Base-by-base conservation (phyloP, 2,888 invertebrate species). In the Aphidoletes aphidimyza region DNA sequence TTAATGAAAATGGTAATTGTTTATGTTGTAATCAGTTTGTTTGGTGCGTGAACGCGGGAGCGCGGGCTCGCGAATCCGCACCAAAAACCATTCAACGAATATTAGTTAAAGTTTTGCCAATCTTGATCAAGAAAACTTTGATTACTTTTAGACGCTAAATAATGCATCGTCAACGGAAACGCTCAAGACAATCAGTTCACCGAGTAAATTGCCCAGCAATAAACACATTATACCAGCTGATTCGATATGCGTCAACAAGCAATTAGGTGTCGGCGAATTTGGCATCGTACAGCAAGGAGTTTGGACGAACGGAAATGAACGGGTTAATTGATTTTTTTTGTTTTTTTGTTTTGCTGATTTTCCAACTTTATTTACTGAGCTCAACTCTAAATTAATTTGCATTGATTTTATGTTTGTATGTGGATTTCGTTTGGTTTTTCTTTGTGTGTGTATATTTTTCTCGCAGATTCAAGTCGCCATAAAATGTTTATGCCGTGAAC, bases 241-340 rank as follows among this genome's bases (percentile, higher is more conserved):
- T 88, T 95, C 96, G 86, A 97, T 98, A 87, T 94, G 95, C 85
- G 95, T 98, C 83, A 97, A 97, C 89, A 98, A 98, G 89, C 97
- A 97, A 88, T 91, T 99, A 85, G 99, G 99, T 39, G 95, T 95
- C 87, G 99, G 99, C 19, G 98, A 99, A 90, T 99, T 99, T 91
- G 99, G 99, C 5, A 96, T 97, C 19, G 99, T 99, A 0, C 98
- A 98, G 89, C 98, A 98, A 90, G 99, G 98, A 2, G 96, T 97
- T 11, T 98, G 98, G 98, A 96, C 96, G 84, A 97, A 97, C 88
- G 97, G 97, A 87, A 97, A 95, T 85, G 96, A 97, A 90, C 92
- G 97, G 91, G 96, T 96, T 90, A 90, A n/a, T n/a, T n/a, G n/a
- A n/a, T n/a, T n/a, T n/a, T n/a, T n/a, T n/a, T n/a, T n/a, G 91